These are phyloP conservation scores for Parambassis ranga DNA, from an alignment of 2,797 vertebrate species.

Conservation along the genomic window DNA sequence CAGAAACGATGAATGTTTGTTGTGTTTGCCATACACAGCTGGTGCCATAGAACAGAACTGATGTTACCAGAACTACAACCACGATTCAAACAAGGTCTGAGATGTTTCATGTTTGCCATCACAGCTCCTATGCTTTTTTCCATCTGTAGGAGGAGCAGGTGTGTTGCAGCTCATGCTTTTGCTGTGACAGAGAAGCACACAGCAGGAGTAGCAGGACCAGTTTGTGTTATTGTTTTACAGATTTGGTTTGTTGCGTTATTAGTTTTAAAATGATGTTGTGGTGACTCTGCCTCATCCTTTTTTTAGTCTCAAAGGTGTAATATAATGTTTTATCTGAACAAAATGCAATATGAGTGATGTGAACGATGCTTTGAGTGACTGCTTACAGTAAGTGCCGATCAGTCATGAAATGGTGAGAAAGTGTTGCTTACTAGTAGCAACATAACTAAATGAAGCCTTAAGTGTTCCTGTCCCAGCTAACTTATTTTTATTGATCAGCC, in stretches of 20 bases:
- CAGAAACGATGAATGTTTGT: constrained; percentile 62
- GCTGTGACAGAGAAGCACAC: constrained; percentile 25
- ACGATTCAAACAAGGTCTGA: constrained; percentile 14
- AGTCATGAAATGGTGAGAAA: constrained; percentile 32
- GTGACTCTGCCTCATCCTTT: constrained; percentile 25
- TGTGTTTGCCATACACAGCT: constrained; percentile 48
- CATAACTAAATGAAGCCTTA: constrained; percentile 68
- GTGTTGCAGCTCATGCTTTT: constrained; percentile 24
- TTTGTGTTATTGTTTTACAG: constrained; percentile 4
- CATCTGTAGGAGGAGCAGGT: background rate
- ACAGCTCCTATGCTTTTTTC: constrained; percentile 11
- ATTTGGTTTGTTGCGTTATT: constrained; percentile 38
- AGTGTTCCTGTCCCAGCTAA: constrained; percentile 50
- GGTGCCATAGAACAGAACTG: constrained; percentile 62
- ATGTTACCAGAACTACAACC: constrained; percentile 7
- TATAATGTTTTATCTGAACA: constrained; percentile 45
- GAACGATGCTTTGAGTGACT: constrained; percentile 39
- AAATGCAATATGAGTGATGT: constrained; percentile 61
- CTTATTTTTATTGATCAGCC: constrained; percentile 41
- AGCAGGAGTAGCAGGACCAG: background rate
- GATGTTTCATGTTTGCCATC: background rate
- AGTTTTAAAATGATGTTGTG: constrained; percentile 9
- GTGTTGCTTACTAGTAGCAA: constrained; percentile 31
- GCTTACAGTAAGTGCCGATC: constrained; percentile 44
- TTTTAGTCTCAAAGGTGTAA: constrained; percentile 39